Percentiles rank a stretch among this genome's conserved stretches.
phyloP scores from a whole-genome alignment of 2,797 vertebrate genomes.

The Tiaroga cobitis region DNA sequence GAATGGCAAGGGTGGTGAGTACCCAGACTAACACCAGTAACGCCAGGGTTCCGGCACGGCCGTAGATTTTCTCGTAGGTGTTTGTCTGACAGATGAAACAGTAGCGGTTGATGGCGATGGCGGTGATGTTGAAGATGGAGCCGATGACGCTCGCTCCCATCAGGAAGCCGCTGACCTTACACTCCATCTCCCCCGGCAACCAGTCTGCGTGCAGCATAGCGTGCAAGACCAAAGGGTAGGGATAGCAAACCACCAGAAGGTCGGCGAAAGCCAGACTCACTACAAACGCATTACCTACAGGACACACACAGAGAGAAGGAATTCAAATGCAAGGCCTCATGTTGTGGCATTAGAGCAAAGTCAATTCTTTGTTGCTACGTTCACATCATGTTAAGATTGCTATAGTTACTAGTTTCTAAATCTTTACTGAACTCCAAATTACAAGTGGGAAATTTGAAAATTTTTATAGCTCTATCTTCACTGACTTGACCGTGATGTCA shows the following conservation, averaged over 20 bases:
- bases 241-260: slow-evolving; percentile 87
- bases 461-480: neutral
- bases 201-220: slow-evolving; percentile 87
- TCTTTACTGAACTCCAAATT: too few relatives aligned
- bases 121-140: slow-evolving; percentile 90
- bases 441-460: neutral
- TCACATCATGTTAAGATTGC: neutral
- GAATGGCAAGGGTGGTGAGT: slow-evolving; percentile 80
- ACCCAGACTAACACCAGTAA: slow-evolving; percentile 83
- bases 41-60: slow-evolving; percentile 76
- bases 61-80: slow-evolving; percentile 82
- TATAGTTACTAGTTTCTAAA: neutral
- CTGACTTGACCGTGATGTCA: neutral
- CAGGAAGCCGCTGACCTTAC: slow-evolving; percentile 84
- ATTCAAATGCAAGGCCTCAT: slow-evolving; percentile 1
- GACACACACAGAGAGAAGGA: slow-evolving; percentile 31
- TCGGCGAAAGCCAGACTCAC: slow-evolving; percentile 88
- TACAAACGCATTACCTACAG: slow-evolving; percentile 86
- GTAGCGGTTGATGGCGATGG: slow-evolving; percentile 87
- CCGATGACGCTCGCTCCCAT: slow-evolving; percentile 89
- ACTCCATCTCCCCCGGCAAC: slow-evolving; percentile 83
- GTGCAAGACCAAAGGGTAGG: slow-evolving; percentile 84
- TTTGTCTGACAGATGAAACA: slow-evolving; percentile 87
- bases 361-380: neutral
- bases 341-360: neutral